A percentile compares a stretch with the other conserved stretches of the same genome.
phyloP scores from a whole-genome alignment of 2,888 invertebrate genomes.

The Lissocephala sabroskyi region DNA sequence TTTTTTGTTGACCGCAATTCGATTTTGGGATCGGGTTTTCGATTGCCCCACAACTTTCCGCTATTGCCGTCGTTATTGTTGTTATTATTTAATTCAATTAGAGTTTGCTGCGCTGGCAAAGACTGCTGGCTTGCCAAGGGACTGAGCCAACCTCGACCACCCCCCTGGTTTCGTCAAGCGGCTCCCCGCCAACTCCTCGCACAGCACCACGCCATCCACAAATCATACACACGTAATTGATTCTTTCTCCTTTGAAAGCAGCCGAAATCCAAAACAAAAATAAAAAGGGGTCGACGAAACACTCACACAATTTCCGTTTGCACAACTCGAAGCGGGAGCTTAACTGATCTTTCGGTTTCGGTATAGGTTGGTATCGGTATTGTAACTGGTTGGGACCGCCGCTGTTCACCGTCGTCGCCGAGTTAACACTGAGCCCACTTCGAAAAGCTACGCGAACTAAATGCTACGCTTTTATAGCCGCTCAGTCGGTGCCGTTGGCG shows the following conservation, averaged over 20 bases:
- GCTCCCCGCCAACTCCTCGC: too few species aligned
- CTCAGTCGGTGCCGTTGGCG: slow-evolving; percentile 3
- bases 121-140: too few species aligned
- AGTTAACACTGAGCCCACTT: slow-evolving; percentile 68
- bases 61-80: slow-evolving; percentile 24
- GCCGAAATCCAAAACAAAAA: too few species aligned
- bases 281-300: too few species aligned
- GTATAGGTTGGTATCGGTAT: too few species aligned
- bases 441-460: slow-evolving; percentile 66
- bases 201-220: not conserved
- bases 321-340: slow-evolving; percentile 15
- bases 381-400: slow-evolving; percentile 16
- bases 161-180: too few species aligned
- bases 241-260: too few species aligned
- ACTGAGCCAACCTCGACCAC: slow-evolving; percentile 4
- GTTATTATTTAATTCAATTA: slow-evolving; percentile 48
- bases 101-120: slow-evolving; percentile 45
- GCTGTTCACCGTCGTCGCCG: slow-evolving; percentile 64
- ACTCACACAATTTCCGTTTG: slow-evolving; percentile 22
- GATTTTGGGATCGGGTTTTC: slow-evolving; percentile 20
- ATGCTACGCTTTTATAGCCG: slow-evolving; percentile 66
- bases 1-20: slow-evolving; percentile 36
- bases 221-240: too few species aligned
- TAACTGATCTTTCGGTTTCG: slow-evolving; percentile 8
- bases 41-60: slow-evolving; percentile 3